Conservation (phyloP, 2,888 invertebrate genomes). For the Axea sp. region DNA sequence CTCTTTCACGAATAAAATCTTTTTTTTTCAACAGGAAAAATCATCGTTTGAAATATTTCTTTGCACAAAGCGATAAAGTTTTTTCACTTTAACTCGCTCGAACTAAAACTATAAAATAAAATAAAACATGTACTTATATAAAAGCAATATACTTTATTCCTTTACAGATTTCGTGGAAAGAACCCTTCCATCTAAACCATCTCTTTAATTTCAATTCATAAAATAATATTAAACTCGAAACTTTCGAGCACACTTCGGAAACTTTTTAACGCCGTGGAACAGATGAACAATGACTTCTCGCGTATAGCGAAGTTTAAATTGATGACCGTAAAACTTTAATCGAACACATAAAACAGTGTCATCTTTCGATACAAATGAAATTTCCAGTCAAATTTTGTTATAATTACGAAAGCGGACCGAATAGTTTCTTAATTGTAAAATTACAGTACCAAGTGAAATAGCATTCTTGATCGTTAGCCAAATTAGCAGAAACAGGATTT, state of each 20-base stretch:
- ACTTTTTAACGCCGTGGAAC: conserved; percentile 30
- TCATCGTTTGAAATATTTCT: too few relatives aligned
- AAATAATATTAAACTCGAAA: conserved; percentile 44
- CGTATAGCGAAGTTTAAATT: conserved; percentile 34
- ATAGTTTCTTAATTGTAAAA: too few relatives aligned
- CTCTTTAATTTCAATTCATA: conserved; percentile 37
- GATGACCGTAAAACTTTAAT: conserved; percentile 39
- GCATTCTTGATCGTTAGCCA: too few relatives aligned
- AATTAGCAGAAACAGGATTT: too few relatives aligned
- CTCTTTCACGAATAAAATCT: too few relatives aligned
- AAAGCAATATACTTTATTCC: conserved; percentile 4
- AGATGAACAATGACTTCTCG: conserved; percentile 39
- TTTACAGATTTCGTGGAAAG: conserved; percentile 8
- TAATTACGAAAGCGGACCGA: too few relatives aligned
- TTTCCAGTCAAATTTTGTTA: conserved; percentile 1
- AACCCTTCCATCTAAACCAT: conserved; percentile 5
- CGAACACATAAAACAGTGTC: conserved; percentile 7
- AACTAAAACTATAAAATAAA: conserved; percentile 5
- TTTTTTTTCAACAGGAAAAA: too few relatives aligned
- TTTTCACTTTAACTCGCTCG: not conserved
- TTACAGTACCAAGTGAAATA: too few relatives aligned
- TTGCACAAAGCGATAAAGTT: too few relatives aligned
- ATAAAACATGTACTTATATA: not conserved
- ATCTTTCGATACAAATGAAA: conserved; percentile 24
- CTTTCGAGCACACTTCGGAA: conserved; percentile 25